phyloP scores from a whole-genome alignment of 2,888 invertebrate genomes.

The Mayetiola destructor region DNA sequence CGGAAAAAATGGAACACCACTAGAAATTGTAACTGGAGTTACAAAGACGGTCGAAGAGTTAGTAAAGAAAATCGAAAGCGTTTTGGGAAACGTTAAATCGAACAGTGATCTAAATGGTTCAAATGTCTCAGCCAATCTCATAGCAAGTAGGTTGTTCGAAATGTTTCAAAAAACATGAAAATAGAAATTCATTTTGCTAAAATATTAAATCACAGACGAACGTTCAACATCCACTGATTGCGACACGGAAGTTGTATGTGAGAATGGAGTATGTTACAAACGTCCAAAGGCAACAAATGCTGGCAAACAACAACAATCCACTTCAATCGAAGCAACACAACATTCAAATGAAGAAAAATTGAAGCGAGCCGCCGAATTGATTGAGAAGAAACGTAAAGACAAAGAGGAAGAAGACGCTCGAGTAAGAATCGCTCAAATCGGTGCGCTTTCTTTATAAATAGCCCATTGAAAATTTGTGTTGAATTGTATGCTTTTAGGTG shows the following conservation, averaged over 20 bases:
- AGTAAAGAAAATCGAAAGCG: constrained; percentile 46
- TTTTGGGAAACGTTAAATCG: constrained; percentile 24
- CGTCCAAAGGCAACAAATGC: constrained; percentile 15
- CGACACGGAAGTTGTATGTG: constrained; percentile 36
- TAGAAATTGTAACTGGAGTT: constrained; percentile 60
- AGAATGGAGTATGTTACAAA: constrained; percentile 41
- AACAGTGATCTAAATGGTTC: no score
- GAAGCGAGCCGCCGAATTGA: constrained; percentile 48
- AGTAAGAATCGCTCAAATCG: constrained; percentile 38
- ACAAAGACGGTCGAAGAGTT: constrained; percentile 45
- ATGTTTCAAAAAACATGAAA: not conserved
- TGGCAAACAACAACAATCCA: not conserved
- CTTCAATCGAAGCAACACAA: constrained; percentile 20
- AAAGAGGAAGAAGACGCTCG: constrained; percentile 51
- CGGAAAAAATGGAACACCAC: constrained; percentile 60
- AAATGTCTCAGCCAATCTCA: constrained; percentile 23
- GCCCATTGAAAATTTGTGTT: not conserved
- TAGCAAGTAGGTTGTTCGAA: constrained; percentile 19
- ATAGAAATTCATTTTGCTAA: not conserved
- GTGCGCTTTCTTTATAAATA: not conserved
- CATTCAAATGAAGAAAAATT: constrained; percentile 39
- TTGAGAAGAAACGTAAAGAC: constrained; percentile 48
- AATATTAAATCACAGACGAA: constrained; percentile 6
- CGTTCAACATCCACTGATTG: constrained; percentile 4
- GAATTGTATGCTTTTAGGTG: constrained; percentile 21